phyloP scores from a whole-genome alignment of 2,888 invertebrate genomes.

The Odontothrips loti region DNA sequence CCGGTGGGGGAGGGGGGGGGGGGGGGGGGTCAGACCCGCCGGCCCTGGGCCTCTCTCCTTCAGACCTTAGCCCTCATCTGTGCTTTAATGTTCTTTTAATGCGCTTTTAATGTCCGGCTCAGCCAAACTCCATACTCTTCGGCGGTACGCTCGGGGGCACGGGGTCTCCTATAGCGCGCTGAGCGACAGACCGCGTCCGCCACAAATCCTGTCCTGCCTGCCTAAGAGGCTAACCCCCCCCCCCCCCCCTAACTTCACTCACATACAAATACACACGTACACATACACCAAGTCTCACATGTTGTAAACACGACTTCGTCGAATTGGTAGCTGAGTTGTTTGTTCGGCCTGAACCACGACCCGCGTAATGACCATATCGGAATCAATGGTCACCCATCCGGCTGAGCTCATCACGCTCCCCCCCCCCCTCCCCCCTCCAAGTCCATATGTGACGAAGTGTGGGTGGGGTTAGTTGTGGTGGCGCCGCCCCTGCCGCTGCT shows the following conservation, averaged over 20 bases:
- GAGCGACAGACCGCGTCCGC: neutral
- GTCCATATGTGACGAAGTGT: too few species aligned
- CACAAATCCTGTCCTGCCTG: too few species aligned
- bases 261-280: neutral
- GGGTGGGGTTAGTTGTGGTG: too few species aligned
- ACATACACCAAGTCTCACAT: neutral
- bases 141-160: neutral
- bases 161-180: too few species aligned
- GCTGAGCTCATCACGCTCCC: too few species aligned
- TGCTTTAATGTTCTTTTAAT: conserved; percentile 22
- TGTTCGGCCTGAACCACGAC: too few species aligned
- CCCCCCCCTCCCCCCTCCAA: too few species aligned
- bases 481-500: neutral
- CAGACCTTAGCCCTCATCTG: neutral
- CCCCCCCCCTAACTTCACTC: neutral
- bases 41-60: neutral
- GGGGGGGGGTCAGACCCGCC: too few species aligned
- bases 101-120: conserved; percentile 15
- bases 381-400: too few species aligned
- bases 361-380: neutral
- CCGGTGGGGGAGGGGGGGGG: too few species aligned
- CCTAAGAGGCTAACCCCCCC: too few species aligned
- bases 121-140: neutral
- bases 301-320: neutral
- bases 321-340: neutral